Evolutionary conservation across 92 coral and sea anemone genomes (phyloP), one percentile per base, ranked within the genome.

Genomic region (Montipora capitata): DNA sequence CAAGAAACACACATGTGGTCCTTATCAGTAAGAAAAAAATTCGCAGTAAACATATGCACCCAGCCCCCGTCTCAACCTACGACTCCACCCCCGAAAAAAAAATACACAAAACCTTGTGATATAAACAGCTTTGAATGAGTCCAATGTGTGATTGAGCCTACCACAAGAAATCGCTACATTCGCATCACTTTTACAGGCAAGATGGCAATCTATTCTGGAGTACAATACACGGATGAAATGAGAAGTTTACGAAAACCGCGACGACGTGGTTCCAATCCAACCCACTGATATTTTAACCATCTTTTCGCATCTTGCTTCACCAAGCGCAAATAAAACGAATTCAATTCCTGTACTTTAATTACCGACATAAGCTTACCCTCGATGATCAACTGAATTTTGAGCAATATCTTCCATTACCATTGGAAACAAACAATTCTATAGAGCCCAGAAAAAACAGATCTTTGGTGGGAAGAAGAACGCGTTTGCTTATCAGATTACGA

Each of bases 301-400:
- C 54, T 40, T 16, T 6, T 4, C 70, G 10, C 39, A 1, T 45
- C 64, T 39, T 20, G 39, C 35, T 7, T 12, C 45, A 56, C 14
- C 69, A 10, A 42, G 68, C 69, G 78, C 38, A 44, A 41, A 42
- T 3, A 44, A 39, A 70, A 39, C 8, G 65, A 27, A 52, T 27
- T 39, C 44, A 5, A 39, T 13, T 40, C 15, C 15, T 3, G 2
- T 18, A 17, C 48, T 40, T 27, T 39, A 27, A 78, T 42, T 4
- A 35, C 6, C 38, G 35, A 35, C 17, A 70, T 9, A 12, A 40
- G 71, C 86, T 6, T 71, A 82, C 86, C 86, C 86, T n/a, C 86
- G 86, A 27, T 82, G 86, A n/a, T 82, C 86, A 70, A 70, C 18
- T 2, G 86, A 14, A 20, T 75, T 80, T 67, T 35, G 69, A 54